Evolutionary conservation across 2,888 invertebrate genomes (phyloP).

Genomic region (Cheilosia vernalis): DNA sequence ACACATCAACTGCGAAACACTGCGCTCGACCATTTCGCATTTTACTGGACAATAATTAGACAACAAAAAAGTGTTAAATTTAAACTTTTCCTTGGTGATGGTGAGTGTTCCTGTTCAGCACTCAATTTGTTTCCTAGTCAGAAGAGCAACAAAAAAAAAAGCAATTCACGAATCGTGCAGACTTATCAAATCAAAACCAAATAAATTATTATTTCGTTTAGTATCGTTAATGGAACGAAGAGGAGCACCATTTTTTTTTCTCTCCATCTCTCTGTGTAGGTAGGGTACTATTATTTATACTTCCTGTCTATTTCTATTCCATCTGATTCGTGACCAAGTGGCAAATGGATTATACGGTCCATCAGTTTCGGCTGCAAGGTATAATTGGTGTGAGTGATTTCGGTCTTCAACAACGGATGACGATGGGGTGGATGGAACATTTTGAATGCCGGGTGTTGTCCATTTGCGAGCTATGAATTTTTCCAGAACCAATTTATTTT

Average conservation of each 20-base stretch:
- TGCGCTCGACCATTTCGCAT: too few relatives aligned
- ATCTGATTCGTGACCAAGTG: slow-evolving; percentile 72
- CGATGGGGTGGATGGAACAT: slow-evolving; percentile 3
- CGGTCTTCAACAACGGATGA: slow-evolving; percentile 20
- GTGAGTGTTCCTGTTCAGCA: neutral
- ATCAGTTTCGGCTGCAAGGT: slow-evolving; percentile 70
- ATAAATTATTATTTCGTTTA: slow-evolving; percentile 61
- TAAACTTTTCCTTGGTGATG: too few relatives aligned
- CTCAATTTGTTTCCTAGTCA: neutral
- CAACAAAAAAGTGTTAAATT: too few relatives aligned
- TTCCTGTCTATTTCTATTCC: slow-evolving; percentile 58
- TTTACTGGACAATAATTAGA: too few relatives aligned
- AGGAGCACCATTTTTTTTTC: slow-evolving; percentile 41
- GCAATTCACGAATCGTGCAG: slow-evolving; percentile 3
- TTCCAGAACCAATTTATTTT: slow-evolving; percentile 72
- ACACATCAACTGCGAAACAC: too few relatives aligned
- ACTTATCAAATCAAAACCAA: slow-evolving; percentile 52
- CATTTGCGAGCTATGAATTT: slow-evolving; percentile 73
- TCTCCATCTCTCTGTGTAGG: neutral
- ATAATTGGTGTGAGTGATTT: slow-evolving; percentile 66
- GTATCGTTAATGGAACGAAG: slow-evolving; percentile 51
- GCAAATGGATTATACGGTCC: slow-evolving; percentile 73
- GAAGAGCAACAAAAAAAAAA: neutral
- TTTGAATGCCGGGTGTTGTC: slow-evolving; percentile 71
- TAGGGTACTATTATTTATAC: slow-evolving; percentile 23